Base-by-base conservation (phyloP, 2,888 invertebrate species). In the Charanyca ferruginea region DNA sequence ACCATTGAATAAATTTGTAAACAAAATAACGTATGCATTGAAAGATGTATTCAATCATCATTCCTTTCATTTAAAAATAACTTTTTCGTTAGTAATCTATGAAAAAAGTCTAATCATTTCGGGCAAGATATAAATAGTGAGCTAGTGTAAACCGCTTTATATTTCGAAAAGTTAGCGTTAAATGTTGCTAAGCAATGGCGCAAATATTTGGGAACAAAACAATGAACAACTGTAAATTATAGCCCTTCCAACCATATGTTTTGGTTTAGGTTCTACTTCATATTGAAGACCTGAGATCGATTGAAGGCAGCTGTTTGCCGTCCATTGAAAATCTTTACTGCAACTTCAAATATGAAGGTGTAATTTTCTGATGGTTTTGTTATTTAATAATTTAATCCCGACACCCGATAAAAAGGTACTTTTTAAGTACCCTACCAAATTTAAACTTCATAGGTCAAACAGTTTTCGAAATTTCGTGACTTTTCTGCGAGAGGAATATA, bases 11-110 rank as follows among this genome's bases (percentile, higher is more conserved):
- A 47, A 32, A 69, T 53, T 16, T 51, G 13, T 53, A 59, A 73
- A 60, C 64, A 59, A 52, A 69, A 73, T 69, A 68, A 57, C 55
- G 66, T 32, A 13, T 1, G 41, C 22, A 65, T 70, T 65, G 41
- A 65, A 65, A 65, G 22, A 8, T 11, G 23, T 16, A n/a, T 61
- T 70, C 38, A 60, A 72, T 62, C 23, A 63, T 28, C 35, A 54
- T 18, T 48, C 16, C 35, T 52, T 68, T 59, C 20, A 32, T 63
- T 44, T 59, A 32, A 18, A 51, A 62, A 53, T 53, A 16, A 0
- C 9, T 4, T 44, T 20, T 59, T 48, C 16, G 23, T 41, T 32
- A 18, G 20, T n/a, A 35, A 52, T 57, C 49, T 28, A 58, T 32
- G 20, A 25, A 23, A 61, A 25, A 49, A 44, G 23, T 38, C 9